These are phyloP conservation scores for Pseudoips prasinana DNA, from an alignment of 2,888 invertebrate species.

Conservation along the genomic window DNA sequence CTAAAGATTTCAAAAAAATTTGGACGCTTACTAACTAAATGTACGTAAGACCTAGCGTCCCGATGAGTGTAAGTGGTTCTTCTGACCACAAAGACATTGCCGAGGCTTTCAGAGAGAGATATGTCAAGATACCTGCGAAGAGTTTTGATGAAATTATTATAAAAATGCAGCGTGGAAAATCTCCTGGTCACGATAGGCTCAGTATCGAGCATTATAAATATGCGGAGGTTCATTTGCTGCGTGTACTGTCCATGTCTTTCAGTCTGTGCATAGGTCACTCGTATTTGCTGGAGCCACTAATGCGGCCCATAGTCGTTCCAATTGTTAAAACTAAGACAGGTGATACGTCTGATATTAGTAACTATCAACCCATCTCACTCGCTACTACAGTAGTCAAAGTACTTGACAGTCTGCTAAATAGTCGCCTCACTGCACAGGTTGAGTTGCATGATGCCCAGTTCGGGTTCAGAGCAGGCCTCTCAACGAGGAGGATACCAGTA, in stretches of 20 bases:
- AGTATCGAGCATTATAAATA: slow-evolving; percentile 8
- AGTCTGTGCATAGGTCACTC: slow-evolving; percentile 4
- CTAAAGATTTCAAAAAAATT: slow-evolving; percentile 2
- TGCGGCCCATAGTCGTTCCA: slow-evolving; percentile 4
- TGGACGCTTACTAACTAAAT: slow-evolving; percentile 4
- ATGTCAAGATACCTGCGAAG: slow-evolving; percentile 3
- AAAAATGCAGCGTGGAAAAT: slow-evolving; percentile 5
- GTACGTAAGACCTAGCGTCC: slow-evolving; percentile 3
- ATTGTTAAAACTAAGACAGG: slow-evolving; percentile 8
- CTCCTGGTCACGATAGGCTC: slow-evolving; percentile 10
- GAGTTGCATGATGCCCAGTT: slow-evolving; percentile 9
- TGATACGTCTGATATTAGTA: slow-evolving; percentile 1
- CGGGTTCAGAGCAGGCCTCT: slow-evolving; percentile 8
- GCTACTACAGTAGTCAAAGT: slow-evolving; percentile 10
- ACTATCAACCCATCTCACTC: slow-evolving; percentile 10
- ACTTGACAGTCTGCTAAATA: slow-evolving; percentile 4
- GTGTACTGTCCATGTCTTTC: slow-evolving; percentile 1
- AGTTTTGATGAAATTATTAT: slow-evolving; percentile 1
- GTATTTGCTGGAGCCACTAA: slow-evolving; percentile 3
- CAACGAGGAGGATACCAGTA: slow-evolving; percentile 12
- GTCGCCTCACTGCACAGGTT: not conserved
- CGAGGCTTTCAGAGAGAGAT: slow-evolving; percentile 1
- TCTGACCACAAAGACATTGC: slow-evolving; percentile 1
- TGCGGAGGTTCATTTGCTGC: slow-evolving; percentile 3
- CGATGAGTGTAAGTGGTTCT: slow-evolving; percentile 3